Evolutionary conservation across 2,888 invertebrate species (phyloP).

Genomic region (Dynastes grantii): DNA sequence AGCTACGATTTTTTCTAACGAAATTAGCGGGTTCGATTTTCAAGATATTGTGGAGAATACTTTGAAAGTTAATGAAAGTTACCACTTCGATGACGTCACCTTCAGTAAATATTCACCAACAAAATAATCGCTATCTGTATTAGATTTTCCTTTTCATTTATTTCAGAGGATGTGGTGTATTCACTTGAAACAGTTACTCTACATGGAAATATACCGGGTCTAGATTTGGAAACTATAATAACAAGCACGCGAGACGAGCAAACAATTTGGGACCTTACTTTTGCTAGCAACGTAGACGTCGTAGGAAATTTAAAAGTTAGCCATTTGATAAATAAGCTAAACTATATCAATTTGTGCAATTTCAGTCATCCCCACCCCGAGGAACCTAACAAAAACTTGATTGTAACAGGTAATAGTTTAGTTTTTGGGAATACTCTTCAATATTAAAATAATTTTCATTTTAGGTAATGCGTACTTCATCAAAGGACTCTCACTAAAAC

Average conservation of each 20-base stretch:
- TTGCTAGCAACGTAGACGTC: slow-evolving; percentile 62
- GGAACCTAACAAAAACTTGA: slow-evolving; percentile 61
- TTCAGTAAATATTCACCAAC: slow-evolving; percentile 68
- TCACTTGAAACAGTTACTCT: slow-evolving; percentile 59
- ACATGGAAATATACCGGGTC: slow-evolving; percentile 65
- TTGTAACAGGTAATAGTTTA: slow-evolving; percentile 64
- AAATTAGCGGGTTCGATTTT: slow-evolving; percentile 68
- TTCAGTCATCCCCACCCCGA: slow-evolving; percentile 60
- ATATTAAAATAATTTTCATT: neutral
- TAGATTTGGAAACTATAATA: slow-evolving; percentile 71
- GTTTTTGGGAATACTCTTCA: neutral
- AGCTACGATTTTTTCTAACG: slow-evolving; percentile 64
- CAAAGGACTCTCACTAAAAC: slow-evolving; percentile 68
- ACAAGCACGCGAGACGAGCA: slow-evolving; percentile 57
- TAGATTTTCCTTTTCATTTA: slow-evolving; percentile 44
- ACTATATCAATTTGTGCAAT: slow-evolving; percentile 65
- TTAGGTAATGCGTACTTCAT: slow-evolving; percentile 70
- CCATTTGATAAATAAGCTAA: slow-evolving; percentile 64
- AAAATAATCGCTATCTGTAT: slow-evolving; percentile 31
- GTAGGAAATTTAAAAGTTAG: slow-evolving; percentile 63
- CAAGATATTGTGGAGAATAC: slow-evolving; percentile 65
- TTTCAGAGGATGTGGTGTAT: slow-evolving; percentile 59
- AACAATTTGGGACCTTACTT: slow-evolving; percentile 62
- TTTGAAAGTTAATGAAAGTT: slow-evolving; percentile 67
- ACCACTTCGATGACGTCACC: slow-evolving; percentile 65